phyloP scores from a whole-genome alignment of 2,113 vertebrate genomes.

The Pseudolaguvia tuberculata region DNA sequence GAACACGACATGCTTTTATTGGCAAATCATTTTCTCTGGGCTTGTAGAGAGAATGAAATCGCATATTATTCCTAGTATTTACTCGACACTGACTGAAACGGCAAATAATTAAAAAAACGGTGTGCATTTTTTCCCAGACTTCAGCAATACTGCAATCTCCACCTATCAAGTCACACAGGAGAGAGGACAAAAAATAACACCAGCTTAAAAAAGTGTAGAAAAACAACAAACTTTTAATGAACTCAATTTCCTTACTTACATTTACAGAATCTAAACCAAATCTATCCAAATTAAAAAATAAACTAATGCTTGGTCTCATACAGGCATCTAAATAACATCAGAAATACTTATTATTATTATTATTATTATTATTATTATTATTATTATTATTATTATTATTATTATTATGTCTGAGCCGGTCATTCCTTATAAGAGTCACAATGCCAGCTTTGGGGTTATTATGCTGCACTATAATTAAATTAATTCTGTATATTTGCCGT shows the following conservation, averaged over 20 bases:
- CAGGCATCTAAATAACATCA: not conserved
- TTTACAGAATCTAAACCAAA: conserved; percentile 28
- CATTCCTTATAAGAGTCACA: conserved; percentile 23
- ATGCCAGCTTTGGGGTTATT: conserved; percentile 17
- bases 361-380: not conserved
- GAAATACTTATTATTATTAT: not conserved
- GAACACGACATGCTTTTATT: conserved; percentile 78
- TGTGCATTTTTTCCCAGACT: conserved; percentile 59
- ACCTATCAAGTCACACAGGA: conserved; percentile 48
- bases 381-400: not conserved
- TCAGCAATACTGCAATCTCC: conserved; percentile 63
- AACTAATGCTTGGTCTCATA: not conserved
- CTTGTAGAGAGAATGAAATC: conserved; percentile 65
- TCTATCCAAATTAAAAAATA: conserved; percentile 29
- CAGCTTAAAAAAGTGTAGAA: conserved; percentile 14
- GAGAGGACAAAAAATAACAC: not conserved
- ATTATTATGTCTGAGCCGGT: not conserved
- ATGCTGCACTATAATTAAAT: conserved; percentile 10
- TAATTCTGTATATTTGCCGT: too few species aligned
- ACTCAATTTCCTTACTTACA: conserved; percentile 34
- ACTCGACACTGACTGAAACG: conserved; percentile 55
- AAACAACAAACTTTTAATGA: conserved; percentile 46
- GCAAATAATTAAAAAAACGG: conserved; percentile 65
- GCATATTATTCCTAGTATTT: conserved; percentile 64
- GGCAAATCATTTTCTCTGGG: conserved; percentile 68